These are phyloP conservation scores for Geococcyx californianus DNA, from an alignment of 2,113 vertebrate species.

Conservation along the genomic window DNA sequence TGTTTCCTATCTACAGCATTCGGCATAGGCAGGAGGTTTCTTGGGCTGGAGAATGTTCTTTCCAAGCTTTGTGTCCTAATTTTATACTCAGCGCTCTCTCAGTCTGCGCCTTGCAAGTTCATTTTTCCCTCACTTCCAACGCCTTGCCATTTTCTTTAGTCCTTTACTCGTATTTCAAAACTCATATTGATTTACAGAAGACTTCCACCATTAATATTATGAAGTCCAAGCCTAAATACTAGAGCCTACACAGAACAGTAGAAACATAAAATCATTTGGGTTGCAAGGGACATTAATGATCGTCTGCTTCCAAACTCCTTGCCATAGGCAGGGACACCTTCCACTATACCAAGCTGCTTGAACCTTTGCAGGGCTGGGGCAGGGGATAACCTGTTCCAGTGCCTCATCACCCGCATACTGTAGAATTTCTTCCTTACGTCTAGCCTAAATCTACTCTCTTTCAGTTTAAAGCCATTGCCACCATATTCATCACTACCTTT, in stretches of 20 bases:
- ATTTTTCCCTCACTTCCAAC: neutral
- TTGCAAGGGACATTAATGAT: no score
- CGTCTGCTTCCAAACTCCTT: no score
- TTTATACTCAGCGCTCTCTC: neutral
- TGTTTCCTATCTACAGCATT: neutral
- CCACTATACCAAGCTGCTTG: no score
- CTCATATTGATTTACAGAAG: neutral
- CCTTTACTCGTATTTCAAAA: neutral
- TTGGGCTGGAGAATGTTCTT: neutral
- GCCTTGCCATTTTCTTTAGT: neutral
- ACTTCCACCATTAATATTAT: neutral
- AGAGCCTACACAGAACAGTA: no score
- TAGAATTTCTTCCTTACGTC: no score
- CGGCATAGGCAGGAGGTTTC: neutral
- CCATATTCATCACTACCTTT: neutral
- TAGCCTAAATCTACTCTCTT: no score
- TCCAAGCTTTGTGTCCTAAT: neutral
- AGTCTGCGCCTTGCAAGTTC: neutral
- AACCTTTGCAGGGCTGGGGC: no score
- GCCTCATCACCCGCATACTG: no score
- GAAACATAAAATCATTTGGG: no score
- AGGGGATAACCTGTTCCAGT: no score
- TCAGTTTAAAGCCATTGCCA: no score
- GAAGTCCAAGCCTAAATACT: rapidly evolving
- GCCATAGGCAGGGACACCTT: no score